Evolutionary conservation across 2,797 vertebrate species (phyloP).

Genomic region (Urocyon cinereoargenteus): DNA sequence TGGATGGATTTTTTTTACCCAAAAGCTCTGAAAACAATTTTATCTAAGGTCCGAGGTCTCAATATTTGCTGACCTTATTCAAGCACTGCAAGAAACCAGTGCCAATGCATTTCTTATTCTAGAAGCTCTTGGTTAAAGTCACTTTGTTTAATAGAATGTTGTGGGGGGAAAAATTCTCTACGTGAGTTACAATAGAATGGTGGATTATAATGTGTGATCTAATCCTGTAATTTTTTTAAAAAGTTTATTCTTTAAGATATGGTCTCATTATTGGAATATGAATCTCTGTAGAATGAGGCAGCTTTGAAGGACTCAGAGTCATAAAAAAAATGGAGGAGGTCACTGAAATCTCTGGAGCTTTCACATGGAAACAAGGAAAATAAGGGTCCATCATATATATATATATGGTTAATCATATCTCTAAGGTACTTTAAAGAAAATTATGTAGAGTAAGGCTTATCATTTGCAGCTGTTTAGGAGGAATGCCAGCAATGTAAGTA

Average conservation of each 20-base stretch:
- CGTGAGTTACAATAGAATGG: slow-evolving; percentile 10
- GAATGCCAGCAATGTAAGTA: slow-evolving; percentile 77
- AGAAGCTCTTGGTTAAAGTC: slow-evolving; percentile 75
- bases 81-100: slow-evolving; percentile 52
- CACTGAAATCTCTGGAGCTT: slow-evolving; percentile 64
- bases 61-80: slow-evolving; percentile 57
- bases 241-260: not conserved
- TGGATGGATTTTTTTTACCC: not conserved
- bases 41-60: not conserved
- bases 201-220: slow-evolving; percentile 65
- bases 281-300: slow-evolving; percentile 3
- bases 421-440: slow-evolving; percentile 83
- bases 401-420: slow-evolving; percentile 75
- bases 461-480: slow-evolving; percentile 86
- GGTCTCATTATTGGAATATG: not conserved
- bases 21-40: slow-evolving; percentile 44
- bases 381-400: slow-evolving; percentile 20
- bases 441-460: slow-evolving; percentile 80
- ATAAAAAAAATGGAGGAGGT: slow-evolving; percentile 28
- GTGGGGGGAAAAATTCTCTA: slow-evolving; percentile 60
- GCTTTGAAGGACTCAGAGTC: not conserved
- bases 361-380: slow-evolving; percentile 28
- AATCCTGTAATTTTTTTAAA: slow-evolving; percentile 14
- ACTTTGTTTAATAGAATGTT: slow-evolving; percentile 66
- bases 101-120: slow-evolving; percentile 58